These are phyloP conservation scores for Dorcus hopei DNA, from an alignment of 2,888 invertebrate species.

Conservation along the genomic window DNA sequence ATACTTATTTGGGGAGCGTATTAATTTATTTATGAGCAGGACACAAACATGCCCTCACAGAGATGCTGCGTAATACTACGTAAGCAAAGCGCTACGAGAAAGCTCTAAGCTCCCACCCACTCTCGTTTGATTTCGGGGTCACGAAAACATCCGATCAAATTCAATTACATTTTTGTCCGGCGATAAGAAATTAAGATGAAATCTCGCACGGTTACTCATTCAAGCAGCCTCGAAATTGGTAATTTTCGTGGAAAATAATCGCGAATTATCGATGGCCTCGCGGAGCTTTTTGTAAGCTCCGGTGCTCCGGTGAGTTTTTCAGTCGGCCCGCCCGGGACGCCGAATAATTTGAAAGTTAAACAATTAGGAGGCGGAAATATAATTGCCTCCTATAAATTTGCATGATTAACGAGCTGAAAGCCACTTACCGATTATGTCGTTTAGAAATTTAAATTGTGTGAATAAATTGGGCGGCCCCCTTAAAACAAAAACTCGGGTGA, in stretches of 20 bases:
- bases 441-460: too few species aligned
- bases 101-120: slow-evolving; percentile 13
- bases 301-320: too few species aligned
- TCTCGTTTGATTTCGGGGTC: slow-evolving; percentile 1
- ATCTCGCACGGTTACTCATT: background rate
- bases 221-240: background rate
- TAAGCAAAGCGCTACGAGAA: slow-evolving; percentile 14
- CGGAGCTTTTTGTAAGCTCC: too few species aligned
- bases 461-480: too few species aligned
- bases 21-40: slow-evolving; percentile 9
- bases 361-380: background rate
- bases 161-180: background rate
- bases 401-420: background rate
- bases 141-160: background rate
- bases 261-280: background rate
- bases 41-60: slow-evolving; percentile 12
- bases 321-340: background rate
- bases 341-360: background rate
- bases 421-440: too few species aligned
- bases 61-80: slow-evolving; percentile 15
- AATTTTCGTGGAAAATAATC: background rate
- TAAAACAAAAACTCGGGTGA: too few species aligned
- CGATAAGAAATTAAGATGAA: background rate
- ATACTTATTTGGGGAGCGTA: slow-evolving; percentile 21
- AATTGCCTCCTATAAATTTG: background rate